Evolutionary conservation across 2,797 vertebrate species (phyloP).

Genomic region (Coracias cyanogaster): DNA sequence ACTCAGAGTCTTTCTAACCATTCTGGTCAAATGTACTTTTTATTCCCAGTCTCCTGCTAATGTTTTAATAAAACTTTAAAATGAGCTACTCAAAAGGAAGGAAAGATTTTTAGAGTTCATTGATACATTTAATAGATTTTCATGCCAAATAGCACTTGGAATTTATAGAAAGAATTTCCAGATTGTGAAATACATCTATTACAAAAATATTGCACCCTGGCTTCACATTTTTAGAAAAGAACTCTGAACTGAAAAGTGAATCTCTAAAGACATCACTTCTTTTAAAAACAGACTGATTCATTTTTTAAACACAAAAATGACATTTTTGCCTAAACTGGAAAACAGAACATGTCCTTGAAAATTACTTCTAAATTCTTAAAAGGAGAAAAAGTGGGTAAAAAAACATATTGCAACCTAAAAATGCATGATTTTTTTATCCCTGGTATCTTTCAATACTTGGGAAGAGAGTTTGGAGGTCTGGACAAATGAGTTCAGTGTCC

Average conservation of each 20-base stretch:
- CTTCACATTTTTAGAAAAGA: background rate
- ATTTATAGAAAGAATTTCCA: background rate
- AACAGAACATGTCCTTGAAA: background rate
- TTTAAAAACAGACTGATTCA: background rate
- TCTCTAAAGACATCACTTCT: background rate
- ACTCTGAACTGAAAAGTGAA: background rate
- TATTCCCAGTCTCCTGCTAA: background rate
- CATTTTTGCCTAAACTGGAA: background rate
- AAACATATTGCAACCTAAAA: background rate
- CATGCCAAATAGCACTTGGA: background rate
- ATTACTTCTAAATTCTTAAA: background rate
- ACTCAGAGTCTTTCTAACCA: background rate
- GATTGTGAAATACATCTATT: background rate
- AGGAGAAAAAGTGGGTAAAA: background rate
- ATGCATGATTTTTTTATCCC: background rate
- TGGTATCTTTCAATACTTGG: background rate
- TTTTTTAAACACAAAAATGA: background rate
- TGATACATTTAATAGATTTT: background rate
- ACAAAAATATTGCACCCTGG: background rate
- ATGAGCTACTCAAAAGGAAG: background rate
- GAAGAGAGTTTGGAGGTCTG: background rate
- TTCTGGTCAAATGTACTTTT: background rate
- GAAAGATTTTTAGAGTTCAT: background rate
- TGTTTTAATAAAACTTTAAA: constrained; percentile 30
- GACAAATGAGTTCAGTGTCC: background rate